Percentiles rank a stretch among this genome's conserved stretches.
These are phyloP conservation scores for Calephelis nemesis DNA, from an alignment of 1,140 invertebrate species.

Conservation along the genomic window DNA sequence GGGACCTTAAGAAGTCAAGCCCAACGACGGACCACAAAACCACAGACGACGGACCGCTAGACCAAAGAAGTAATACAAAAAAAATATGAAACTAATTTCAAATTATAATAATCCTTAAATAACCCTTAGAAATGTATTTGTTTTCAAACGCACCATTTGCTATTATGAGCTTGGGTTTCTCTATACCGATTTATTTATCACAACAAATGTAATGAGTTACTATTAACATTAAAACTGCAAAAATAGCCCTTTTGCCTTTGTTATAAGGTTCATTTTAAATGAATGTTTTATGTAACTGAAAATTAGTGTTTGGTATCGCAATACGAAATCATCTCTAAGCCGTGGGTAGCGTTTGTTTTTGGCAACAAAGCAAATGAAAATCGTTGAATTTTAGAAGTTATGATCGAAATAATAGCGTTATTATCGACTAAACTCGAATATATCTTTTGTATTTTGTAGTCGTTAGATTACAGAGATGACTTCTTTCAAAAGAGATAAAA, in stretches of 20 bases:
- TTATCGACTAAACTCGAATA: not conserved
- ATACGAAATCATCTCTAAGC: slow-evolving; percentile 39
- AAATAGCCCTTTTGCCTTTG: slow-evolving; percentile 13
- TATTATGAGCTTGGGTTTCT: slow-evolving; percentile 38
- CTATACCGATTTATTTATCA: slow-evolving; percentile 44
- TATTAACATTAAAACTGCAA: not conserved
- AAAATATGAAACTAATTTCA: slow-evolving; percentile 12
- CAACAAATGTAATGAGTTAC: slow-evolving; percentile 1
- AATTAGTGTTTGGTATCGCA: slow-evolving; percentile 24
- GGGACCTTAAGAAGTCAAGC: no score
- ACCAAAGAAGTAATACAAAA: not conserved
- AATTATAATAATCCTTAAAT: slow-evolving; percentile 36
- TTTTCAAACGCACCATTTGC: slow-evolving; percentile 50
- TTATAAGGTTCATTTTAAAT: slow-evolving; percentile 21
- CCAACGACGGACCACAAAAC: no score
- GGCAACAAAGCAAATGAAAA: slow-evolving; percentile 48
- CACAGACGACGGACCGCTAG: no score
- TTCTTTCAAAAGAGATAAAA: no score
- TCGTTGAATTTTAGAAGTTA: slow-evolving; percentile 41
- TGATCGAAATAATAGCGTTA: slow-evolving; percentile 23
- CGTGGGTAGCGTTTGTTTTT: slow-evolving; percentile 39
- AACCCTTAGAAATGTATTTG: slow-evolving; percentile 47
- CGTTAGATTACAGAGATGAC: no score
- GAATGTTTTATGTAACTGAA: slow-evolving; percentile 15
- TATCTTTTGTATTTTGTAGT: no score